A percentile compares a stretch with the other conserved stretches of the same genome.
These are phyloP conservation scores for Pogonophryne albipinna DNA, from an alignment of 2,797 vertebrate species.

Conservation along the genomic window DNA sequence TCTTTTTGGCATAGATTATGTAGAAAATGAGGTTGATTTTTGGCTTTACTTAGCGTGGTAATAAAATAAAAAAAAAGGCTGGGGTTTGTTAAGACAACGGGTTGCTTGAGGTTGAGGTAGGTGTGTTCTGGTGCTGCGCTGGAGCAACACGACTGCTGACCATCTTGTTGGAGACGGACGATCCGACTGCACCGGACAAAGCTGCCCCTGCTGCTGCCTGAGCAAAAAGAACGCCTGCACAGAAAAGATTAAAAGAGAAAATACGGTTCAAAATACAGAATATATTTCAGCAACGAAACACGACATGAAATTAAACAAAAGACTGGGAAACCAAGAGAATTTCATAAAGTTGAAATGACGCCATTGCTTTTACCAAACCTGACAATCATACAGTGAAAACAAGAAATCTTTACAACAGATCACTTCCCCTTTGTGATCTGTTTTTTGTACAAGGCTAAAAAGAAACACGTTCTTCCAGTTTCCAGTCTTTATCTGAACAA, in stretches of 20 bases:
- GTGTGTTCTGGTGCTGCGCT: conserved; percentile 83
- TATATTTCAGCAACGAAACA: not conserved
- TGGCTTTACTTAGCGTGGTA: conserved; percentile 84
- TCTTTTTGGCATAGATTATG: conserved; percentile 88
- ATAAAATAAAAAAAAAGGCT: conserved; percentile 40
- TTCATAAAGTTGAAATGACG: no score
- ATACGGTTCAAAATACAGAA: not conserved
- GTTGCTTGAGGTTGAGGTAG: conserved; percentile 93
- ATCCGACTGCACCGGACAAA: conserved; percentile 81
- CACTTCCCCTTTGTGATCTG: not conserved
- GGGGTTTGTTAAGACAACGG: conserved; percentile 89
- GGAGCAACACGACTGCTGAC: conserved; percentile 66
- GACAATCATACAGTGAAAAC: no score
- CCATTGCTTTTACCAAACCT: no score
- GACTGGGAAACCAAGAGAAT: no score
- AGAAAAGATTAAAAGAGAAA: conserved; percentile 25
- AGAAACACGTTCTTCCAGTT: not conserved
- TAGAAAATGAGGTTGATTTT: conserved; percentile 84
- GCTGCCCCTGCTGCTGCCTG: conserved; percentile 88
- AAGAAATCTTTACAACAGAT: not conserved
- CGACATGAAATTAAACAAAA: no score
- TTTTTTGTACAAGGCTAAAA: not conserved
- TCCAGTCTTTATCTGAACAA: not conserved
- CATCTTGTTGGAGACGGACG: conserved; percentile 82
- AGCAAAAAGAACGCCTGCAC: conserved; percentile 93